phyloP scores from a whole-genome alignment of 2,888 invertebrate genomes.

The Allophyes oxyacanthae region DNA sequence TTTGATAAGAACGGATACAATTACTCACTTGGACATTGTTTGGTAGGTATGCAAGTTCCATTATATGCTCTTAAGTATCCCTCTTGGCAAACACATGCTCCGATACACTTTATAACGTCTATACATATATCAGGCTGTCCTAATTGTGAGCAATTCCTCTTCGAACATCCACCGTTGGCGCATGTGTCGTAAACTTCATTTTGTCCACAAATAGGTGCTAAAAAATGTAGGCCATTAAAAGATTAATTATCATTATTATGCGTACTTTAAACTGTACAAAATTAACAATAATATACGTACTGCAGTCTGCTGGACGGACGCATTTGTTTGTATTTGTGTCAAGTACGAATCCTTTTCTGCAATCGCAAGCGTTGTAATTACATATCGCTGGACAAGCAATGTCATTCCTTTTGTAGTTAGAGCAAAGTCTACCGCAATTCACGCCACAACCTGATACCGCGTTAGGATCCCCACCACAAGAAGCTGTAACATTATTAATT shows the following conservation, averaged over 20 bases:
- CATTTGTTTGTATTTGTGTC: slow-evolving; percentile 36
- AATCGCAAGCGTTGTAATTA: slow-evolving; percentile 37
- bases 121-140: slow-evolving; percentile 55
- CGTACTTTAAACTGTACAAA: neutral
- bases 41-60: slow-evolving; percentile 58
- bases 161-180: slow-evolving; percentile 63
- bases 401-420: slow-evolving; percentile 31
- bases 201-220: slow-evolving; percentile 45
- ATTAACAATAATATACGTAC: slow-evolving; percentile 19
- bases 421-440: slow-evolving; percentile 51
- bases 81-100: slow-evolving; percentile 58
- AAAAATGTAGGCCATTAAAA: slow-evolving; percentile 5
- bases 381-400: slow-evolving; percentile 30
- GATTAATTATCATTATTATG: neutral
- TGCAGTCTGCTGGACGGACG: slow-evolving; percentile 35
- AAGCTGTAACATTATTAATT: slow-evolving; percentile 31
- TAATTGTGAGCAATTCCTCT: slow-evolving; percentile 57
- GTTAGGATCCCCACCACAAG: slow-evolving; percentile 55
- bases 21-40: slow-evolving; percentile 60
- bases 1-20: too few relatives aligned
- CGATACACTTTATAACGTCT: slow-evolving; percentile 50
- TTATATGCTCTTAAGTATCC: slow-evolving; percentile 49
- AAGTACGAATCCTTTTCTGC: slow-evolving; percentile 38
- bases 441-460: slow-evolving; percentile 55
- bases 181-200: slow-evolving; percentile 58